Evolutionary conservation across 2,888 invertebrate genomes (phyloP).

Genomic region (Troglohyphantes excavatus): DNA sequence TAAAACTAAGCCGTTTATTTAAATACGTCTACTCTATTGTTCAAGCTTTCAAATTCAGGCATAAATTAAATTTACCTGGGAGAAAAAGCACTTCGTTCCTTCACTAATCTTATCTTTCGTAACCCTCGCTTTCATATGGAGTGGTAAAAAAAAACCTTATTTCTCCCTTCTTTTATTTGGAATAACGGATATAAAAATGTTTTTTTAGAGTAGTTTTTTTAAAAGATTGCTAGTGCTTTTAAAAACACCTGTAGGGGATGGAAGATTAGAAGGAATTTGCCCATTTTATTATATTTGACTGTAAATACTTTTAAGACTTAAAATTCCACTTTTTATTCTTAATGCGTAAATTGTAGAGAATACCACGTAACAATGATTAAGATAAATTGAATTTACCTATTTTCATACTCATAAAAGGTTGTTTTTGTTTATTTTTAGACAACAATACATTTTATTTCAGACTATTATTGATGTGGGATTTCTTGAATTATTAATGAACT

Average conservation of each 20-base stretch:
- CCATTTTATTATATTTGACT: constrained; percentile 50
- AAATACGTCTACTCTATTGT: constrained; percentile 71
- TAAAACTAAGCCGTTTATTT: constrained; percentile 62
- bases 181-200: constrained; percentile 39
- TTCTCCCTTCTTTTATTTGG: constrained; percentile 11
- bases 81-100: constrained; percentile 49
- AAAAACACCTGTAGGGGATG: constrained; percentile 27
- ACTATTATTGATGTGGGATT: too few relatives aligned
- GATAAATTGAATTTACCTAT: too few relatives aligned
- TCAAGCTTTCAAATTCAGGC: constrained; percentile 57
- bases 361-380: neutral
- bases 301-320: constrained; percentile 14
- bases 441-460: too few relatives aligned
- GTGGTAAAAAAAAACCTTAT: constrained; percentile 20
- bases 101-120: constrained; percentile 63
- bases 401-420: too few relatives aligned
- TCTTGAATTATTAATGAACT: too few relatives aligned
- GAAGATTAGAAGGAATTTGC: constrained; percentile 31
- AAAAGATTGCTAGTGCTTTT: constrained; percentile 58
- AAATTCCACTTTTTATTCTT: neutral
- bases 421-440: too few relatives aligned
- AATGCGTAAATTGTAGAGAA: neutral
- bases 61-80: constrained; percentile 62
- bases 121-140: constrained; percentile 26
- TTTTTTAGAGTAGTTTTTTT: constrained; percentile 56